These are phyloP conservation scores for Perccottus glenii DNA, from an alignment of 2,113 vertebrate species.

Conservation along the genomic window DNA sequence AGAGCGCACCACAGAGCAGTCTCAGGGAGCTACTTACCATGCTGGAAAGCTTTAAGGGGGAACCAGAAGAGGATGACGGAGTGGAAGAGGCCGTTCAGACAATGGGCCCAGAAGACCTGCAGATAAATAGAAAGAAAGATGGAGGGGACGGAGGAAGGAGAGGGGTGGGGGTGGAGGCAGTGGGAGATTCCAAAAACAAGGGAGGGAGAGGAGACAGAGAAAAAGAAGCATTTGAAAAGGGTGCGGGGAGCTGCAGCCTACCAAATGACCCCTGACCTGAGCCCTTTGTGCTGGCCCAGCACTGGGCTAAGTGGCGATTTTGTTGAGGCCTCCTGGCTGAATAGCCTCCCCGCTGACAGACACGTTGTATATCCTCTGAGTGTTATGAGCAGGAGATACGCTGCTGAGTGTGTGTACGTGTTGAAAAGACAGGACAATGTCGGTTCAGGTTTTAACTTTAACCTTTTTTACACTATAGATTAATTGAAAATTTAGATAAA, in stretches of 20 bases:
- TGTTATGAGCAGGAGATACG: constrained; percentile 55
- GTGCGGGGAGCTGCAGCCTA: constrained; percentile 84
- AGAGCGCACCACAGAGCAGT: constrained; percentile 34
- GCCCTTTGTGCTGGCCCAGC: constrained; percentile 87
- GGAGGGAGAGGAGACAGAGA: constrained; percentile 47
- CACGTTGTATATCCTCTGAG: constrained; percentile 89
- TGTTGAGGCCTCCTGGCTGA: constrained; percentile 85
- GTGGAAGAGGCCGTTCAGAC: constrained; percentile 99
- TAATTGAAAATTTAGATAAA: constrained; percentile 7
- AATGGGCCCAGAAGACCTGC: constrained; percentile 99
- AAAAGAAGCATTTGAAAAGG: constrained; percentile 89
- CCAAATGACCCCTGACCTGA: constrained; percentile 88
- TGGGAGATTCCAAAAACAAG: constrained; percentile 64
- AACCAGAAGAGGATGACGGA: constrained; percentile 99
- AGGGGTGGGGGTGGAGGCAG: constrained; percentile 41
- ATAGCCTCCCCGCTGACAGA: constrained; percentile 90
- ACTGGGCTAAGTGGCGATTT: constrained; percentile 92
- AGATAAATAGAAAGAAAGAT: constrained; percentile 66
- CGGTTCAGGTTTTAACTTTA: constrained; percentile 33
- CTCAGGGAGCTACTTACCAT: constrained; percentile 87
- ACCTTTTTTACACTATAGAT: constrained; percentile 7
- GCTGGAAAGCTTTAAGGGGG: constrained; percentile 96
- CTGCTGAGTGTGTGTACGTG: constrained; percentile 45
- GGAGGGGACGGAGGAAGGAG: constrained; percentile 49
- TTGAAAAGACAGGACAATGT: constrained; percentile 43